Base-by-base conservation (phyloP, 2,888 invertebrate species). In the Myathropa florea region DNA sequence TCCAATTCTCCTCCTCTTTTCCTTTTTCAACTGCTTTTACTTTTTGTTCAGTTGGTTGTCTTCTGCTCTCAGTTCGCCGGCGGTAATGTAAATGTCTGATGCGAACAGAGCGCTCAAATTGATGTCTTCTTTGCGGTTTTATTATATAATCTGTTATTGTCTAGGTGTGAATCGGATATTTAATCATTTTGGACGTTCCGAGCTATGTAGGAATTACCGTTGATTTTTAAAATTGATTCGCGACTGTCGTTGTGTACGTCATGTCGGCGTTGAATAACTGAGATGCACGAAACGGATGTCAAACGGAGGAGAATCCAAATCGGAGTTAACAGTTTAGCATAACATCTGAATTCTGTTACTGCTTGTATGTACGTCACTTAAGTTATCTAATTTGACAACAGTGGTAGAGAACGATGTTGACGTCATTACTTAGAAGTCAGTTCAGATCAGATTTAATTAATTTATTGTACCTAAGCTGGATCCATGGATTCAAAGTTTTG, bases 41-140 rank as follows among this genome's bases (percentile, higher is more conserved):
- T 26, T 28, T 28, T 60, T 28, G 23, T 9, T 10, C 21, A 10
- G 55, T 55, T 21, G 23, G 9, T 18, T 39, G 3, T 57, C 39
- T 60, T 12, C 4, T 6, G 18, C 6, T n/a, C 18, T 46, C 18
- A n/a, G 46, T 18, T 18, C 7, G 46, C 7, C 18, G 46, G 46
- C 18, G 18, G 4, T 18, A 18, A 46, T 46, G 46, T 46, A 18
- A 46, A 46, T 71, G 57, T 72, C 67, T 67, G 39, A 61, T 68
- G 39, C n/a, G 26, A 24, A 28, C 39, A 12, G 57, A 63, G 63
- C 39, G 53, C 72, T 63, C 60, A 77, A 83, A 72, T 83, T 55
- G 30, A 77, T 39, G 59, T 60, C 59, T 36, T 70, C 7, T 53
- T 64, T 9, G 57, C 14, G 30, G 36, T 81, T 71, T 77, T 55